Percentiles rank a stretch among this genome's conserved stretches.
phyloP scores from a whole-genome alignment of 1,140 invertebrate species.

The Euschistus heros region DNA sequence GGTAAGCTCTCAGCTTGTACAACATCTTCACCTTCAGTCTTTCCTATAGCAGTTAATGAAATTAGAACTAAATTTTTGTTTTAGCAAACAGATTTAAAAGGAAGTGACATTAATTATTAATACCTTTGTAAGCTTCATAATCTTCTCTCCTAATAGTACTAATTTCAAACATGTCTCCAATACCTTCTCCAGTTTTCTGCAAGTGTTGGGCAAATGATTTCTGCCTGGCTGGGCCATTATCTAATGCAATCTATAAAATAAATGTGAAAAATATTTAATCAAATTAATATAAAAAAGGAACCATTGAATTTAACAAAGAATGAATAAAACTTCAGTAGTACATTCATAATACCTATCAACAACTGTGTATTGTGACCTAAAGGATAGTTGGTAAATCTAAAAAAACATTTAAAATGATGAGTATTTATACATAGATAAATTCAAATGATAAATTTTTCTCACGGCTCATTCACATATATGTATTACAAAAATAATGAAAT shows the following conservation, averaged over 20 bases:
- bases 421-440: too few relatives aligned
- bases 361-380: too few relatives aligned
- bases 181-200: slow-evolving; percentile 56
- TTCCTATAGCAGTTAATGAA: slow-evolving; percentile 13
- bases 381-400: too few relatives aligned
- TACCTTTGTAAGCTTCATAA: slow-evolving; percentile 58
- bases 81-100: neutral
- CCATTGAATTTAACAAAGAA: neutral
- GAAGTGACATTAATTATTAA: neutral
- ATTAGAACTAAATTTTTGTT: neutral
- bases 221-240: slow-evolving; percentile 77
- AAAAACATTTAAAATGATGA: too few relatives aligned
- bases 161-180: slow-evolving; percentile 86
- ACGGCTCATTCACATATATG: too few relatives aligned
- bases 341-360: too few relatives aligned
- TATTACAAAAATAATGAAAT: too few relatives aligned
- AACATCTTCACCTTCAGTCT: slow-evolving; percentile 71
- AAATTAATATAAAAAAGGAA: neutral
- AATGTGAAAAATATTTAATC: neutral
- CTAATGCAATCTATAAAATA: slow-evolving; percentile 53
- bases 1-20: slow-evolving; percentile 64
- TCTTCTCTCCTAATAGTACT: slow-evolving; percentile 78
- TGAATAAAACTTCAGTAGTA: slow-evolving; percentile 21
- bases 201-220: slow-evolving; percentile 50
- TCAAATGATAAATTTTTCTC: too few relatives aligned